Evolutionary conservation across 1,140 invertebrate genomes (phyloP), one percentile per base, ranked within the genome.

Genomic region (Batillaria attramentaria): DNA sequence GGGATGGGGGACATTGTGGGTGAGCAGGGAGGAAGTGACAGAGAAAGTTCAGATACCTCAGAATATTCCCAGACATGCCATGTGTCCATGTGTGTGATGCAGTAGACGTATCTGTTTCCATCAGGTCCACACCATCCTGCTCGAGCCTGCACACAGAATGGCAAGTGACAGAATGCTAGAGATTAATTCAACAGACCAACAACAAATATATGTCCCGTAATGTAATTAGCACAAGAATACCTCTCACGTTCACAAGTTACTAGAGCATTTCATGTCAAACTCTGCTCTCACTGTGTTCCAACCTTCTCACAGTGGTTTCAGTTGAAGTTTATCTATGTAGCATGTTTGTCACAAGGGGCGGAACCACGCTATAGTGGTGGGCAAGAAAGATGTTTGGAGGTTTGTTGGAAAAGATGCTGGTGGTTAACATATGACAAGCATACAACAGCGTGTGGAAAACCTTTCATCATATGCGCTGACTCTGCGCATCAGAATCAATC

Each of bases 111-210:
- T n/a, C 69, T 79, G 16, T n/a, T n/a, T n/a, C 41, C 35, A n/a
- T 83, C 70, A 18, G 76, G 50, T 10, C 85, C 85, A 83, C 84
- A 86, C 88, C 87, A 90, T 13, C 88, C 88, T 33, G 88, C 79
- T 57, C 82, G 81, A 54, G 75, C 77, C 86, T 87, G 78, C 43
- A 83, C 73, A 50, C 33, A 76, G 62, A 41, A n/a, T 66, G 8
- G 39, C 6, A 68, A 13, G 35, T 72, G 20, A 18, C 28, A 57
- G 54, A 39, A 65, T 42, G 8, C 28, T n/a, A 75, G 20, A 8
- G n/a, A n/a, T 75, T 31, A 33, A 1, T 33, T 54, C 24, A 39
- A 41, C n/a, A n/a, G 28, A 20, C 18, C n/a, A 2, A 50, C 33
- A 57, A 10, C 4, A 75, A 57, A 13, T 5, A 24, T 28, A 60